Percentiles rank a stretch among this genome's conserved stretches.
Evolutionary conservation across 2,797 vertebrate species (phyloP).

Genomic region (Borostomias antarcticus): DNA sequence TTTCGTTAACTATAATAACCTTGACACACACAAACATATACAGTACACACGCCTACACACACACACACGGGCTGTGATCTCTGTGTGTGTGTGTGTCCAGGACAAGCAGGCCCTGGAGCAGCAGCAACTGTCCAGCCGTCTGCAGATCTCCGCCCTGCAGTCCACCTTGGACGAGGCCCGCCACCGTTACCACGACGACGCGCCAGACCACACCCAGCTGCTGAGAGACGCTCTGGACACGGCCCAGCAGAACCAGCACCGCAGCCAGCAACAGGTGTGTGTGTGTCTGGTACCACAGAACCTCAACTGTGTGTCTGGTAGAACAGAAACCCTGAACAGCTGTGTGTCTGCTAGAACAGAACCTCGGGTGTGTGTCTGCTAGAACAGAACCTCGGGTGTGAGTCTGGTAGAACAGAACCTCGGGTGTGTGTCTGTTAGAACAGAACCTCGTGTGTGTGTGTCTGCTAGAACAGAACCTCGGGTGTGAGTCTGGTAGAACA

Average conservation of each 20-base stretch:
- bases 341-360: not conserved
- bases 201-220: conserved; percentile 60
- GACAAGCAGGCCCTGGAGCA: conserved; percentile 88
- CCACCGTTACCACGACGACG: conserved; percentile 72
- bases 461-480: no score
- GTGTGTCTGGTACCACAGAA: no score
- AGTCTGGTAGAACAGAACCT: not conserved
- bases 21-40: not conserved
- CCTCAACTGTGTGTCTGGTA: no score
- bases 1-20: no score
- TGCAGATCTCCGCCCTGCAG: conserved; percentile 87
- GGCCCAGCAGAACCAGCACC: conserved; percentile 72
- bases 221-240: conserved; percentile 76
- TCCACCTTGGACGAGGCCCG: conserved; percentile 83
- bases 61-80: not conserved
- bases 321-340: no score
- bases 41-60: no score
- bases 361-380: not conserved
- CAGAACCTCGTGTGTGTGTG: not conserved
- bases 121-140: conserved; percentile 82
- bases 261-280: conserved; percentile 81
- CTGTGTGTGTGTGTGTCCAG: conserved; percentile 56
- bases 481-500: no score
- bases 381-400: not conserved
- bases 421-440: not conserved